Percentiles rank a stretch among this genome's conserved stretches.
Evolutionary conservation across 1,140 invertebrate species (phyloP).

Genomic region (Muscidifurax raptorellus): DNA sequence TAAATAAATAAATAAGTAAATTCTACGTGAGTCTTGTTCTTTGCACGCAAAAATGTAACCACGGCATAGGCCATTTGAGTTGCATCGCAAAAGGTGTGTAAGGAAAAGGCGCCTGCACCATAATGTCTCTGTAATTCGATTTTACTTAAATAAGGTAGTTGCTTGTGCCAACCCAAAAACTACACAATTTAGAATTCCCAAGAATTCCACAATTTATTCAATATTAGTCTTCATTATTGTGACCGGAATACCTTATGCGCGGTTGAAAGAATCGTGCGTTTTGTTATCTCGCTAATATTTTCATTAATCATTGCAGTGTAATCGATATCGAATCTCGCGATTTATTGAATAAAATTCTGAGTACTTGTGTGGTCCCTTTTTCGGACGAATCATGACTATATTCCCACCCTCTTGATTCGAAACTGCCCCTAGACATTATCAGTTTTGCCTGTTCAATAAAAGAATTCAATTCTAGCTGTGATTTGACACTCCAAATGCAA

Average conservation of each 20-base stretch:
- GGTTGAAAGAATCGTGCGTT: conserved; percentile 55
- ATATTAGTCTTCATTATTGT: conserved; percentile 58
- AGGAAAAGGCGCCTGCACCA: not conserved
- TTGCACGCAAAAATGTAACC: conserved; percentile 49
- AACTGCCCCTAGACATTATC: conserved; percentile 45
- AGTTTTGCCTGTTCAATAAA: conserved; percentile 31
- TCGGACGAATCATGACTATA: conserved; percentile 20
- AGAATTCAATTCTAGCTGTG: conserved; percentile 23
- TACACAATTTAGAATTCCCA: conserved; percentile 58
- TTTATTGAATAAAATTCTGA: conserved; percentile 49
- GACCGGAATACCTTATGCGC: conserved; percentile 64
- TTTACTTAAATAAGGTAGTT: conserved; percentile 49
- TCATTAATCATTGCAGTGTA: conserved; percentile 35
- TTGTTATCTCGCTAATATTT: conserved; percentile 47
- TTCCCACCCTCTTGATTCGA: conserved; percentile 56
- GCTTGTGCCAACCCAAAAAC: conserved; percentile 54
- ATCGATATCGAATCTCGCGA: conserved; percentile 43
- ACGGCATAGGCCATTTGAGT: conserved; percentile 60
- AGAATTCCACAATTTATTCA: conserved; percentile 58
- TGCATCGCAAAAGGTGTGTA: conserved; percentile 23
- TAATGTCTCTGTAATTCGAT: conserved; percentile 62
- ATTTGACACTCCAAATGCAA: conserved; percentile 5
- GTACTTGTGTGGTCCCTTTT: conserved; percentile 40
- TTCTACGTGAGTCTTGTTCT: not conserved
- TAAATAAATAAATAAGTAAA: no score